Percentiles rank a stretch among this genome's conserved stretches.
These are phyloP conservation scores for Mythimna impura DNA, from an alignment of 2,888 invertebrate species.

Conservation along the genomic window DNA sequence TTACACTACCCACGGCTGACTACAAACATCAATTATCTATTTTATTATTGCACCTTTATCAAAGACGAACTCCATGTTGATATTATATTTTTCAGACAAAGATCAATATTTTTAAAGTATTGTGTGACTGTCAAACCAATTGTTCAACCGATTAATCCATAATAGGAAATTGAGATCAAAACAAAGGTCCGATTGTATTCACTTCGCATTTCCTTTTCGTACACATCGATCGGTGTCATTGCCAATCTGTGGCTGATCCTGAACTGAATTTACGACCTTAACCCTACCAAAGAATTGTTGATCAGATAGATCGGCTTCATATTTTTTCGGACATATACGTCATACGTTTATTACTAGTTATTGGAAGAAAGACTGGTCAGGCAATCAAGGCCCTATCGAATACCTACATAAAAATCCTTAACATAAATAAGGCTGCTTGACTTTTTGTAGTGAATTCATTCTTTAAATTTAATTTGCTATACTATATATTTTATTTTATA, in stretches of 20 bases:
- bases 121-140: not conserved
- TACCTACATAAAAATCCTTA: conserved; percentile 20
- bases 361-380: conserved; percentile 27
- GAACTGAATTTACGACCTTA: conserved; percentile 51
- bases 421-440: conserved; percentile 18
- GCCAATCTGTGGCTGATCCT: conserved; percentile 46
- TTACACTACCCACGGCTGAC: not conserved
- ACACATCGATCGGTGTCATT: conserved; percentile 52
- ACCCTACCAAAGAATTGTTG: conserved; percentile 19
- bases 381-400: conserved; percentile 26
- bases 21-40: not conserved
- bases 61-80: no score
- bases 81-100: not conserved
- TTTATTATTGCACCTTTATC: not conserved
- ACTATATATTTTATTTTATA: conserved; percentile 22
- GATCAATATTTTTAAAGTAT: conserved; percentile 2
- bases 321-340: not conserved
- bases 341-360: conserved; percentile 14
- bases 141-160: not conserved
- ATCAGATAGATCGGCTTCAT: conserved; percentile 21
- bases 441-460: conserved; percentile 18
- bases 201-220: conserved; percentile 27
- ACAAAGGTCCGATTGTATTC: conserved; percentile 23
- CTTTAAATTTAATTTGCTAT: conserved; percentile 30
- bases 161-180: conserved; percentile 28